These are phyloP conservation scores for Coreius guichenoti DNA, from an alignment of 2,797 vertebrate genomes.

Conservation along the genomic window DNA sequence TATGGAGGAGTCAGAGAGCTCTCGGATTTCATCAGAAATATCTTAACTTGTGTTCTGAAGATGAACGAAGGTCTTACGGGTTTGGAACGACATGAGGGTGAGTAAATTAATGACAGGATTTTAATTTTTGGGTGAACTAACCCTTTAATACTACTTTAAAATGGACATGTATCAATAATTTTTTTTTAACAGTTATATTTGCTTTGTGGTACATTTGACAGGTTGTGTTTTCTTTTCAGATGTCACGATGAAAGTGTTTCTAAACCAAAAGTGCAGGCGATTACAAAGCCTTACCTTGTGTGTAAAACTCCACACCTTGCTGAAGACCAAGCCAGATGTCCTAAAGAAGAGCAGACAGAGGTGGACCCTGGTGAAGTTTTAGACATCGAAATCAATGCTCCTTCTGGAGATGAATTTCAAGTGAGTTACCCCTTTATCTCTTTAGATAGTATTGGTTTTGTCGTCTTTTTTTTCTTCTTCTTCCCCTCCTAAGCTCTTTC, in stretches of 20 bases:
- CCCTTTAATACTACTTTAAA: background rate
- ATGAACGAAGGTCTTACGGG: too few species aligned
- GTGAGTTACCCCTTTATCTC: constrained; percentile 74
- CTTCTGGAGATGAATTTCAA: constrained; percentile 85
- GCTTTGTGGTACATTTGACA: background rate
- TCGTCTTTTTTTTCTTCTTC: constrained; percentile 53
- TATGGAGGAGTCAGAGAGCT: too few species aligned
- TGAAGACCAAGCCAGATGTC: constrained; percentile 13
- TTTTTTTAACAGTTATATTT: background rate
- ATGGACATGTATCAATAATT: background rate
- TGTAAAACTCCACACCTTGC: constrained; percentile 5
- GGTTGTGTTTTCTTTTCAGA: constrained; percentile 16
- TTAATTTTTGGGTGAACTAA: too few species aligned
- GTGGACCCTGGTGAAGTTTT: constrained; percentile 82
- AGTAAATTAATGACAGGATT: too few species aligned
- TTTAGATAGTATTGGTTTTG: constrained; percentile 66
- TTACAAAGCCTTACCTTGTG: background rate
- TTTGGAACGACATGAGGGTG: too few species aligned
- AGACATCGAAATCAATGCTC: constrained; percentile 87
- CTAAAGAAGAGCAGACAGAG: constrained; percentile 70
- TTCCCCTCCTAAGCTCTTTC: constrained; percentile 45
- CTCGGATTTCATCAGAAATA: too few species aligned
- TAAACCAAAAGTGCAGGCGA: constrained; percentile 18
- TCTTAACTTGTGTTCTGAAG: too few species aligned
- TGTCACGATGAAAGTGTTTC: constrained; percentile 7